Evolutionary conservation across 1,140 invertebrate species (phyloP), one percentile per base, ranked within the genome.

Genomic region (Listronotus bonariensis): DNA sequence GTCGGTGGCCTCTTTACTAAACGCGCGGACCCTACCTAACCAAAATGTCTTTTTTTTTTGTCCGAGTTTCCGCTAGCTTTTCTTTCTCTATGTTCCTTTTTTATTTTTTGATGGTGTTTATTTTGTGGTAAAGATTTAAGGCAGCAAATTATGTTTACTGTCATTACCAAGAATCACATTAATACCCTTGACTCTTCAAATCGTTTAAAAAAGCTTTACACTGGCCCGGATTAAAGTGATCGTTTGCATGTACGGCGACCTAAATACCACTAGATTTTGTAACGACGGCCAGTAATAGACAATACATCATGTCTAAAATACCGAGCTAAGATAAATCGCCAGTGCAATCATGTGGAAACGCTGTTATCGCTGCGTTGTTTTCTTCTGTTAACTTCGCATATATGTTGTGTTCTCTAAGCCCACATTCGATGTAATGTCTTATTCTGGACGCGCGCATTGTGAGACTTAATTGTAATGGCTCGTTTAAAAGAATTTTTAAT

Each of bases 201-300:
- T 14, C 10, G 46, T 45, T 57, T 57, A 31, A 17, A 56, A 56
- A 6, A 34, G 26, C 8, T 18, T 56, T 38, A 56, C 38, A 56
- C 53, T 46, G 55, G 42, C 42, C 42, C 55, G 55, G 42, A 46
- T 57, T 57, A 45, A 52, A 43, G 42, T 38, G 58, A 42, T 51
- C 58, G 58, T 62, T 62, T 54, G 49, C 49, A 54, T 54, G 40
- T 46, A 46, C 31, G 12, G 31, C 65, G 69, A 71, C 71, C 71
- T 73, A 73, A 73, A 73, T 73, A 73, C 71, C 71, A 59, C 54
- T 46, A 63, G 71, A 71, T 73, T 71, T 73, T 71, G 71, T 73
- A 73, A 73, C 68, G 65, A 65, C 58, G 62, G 65, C 65, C 69
- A 67, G 65, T 59, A 56, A 73, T 73, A 73, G 69, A 73, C 71